phyloP scores from a whole-genome alignment of 2,797 vertebrate genomes.

The Decapterus maruadsi region DNA sequence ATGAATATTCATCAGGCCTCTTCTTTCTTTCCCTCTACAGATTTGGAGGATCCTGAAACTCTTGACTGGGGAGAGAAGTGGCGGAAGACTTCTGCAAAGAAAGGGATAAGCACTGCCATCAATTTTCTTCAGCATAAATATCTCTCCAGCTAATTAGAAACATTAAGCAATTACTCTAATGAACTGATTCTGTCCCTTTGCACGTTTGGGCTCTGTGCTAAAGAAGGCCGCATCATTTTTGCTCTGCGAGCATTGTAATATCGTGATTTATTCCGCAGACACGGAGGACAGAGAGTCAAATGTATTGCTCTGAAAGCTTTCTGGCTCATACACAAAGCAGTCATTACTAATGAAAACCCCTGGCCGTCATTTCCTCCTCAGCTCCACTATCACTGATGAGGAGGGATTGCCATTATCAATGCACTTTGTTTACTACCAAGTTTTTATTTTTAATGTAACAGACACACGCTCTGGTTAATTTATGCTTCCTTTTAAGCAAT shows the following conservation, averaged over 20 bases:
- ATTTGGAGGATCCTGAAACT: constrained; percentile 7
- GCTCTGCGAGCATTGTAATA: constrained; percentile 52
- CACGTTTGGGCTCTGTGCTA: constrained; percentile 44
- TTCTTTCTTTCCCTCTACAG: not conserved
- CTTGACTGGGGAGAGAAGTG: constrained; percentile 4
- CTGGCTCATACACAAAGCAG: constrained; percentile 73
- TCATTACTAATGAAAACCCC: constrained; percentile 73
- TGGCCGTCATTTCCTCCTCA: constrained; percentile 51
- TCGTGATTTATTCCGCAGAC: constrained; percentile 78
- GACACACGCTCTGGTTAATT: rapidly evolving
- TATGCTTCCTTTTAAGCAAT: not conserved
- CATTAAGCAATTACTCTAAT: constrained; percentile 81
- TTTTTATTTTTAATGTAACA: constrained; percentile 9
- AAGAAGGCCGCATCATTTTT: constrained; percentile 63
- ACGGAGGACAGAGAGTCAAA: constrained; percentile 63
- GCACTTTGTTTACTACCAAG: constrained; percentile 24
- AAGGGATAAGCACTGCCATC: constrained; percentile 51
- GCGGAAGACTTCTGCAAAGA: constrained; percentile 39
- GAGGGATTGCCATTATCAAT: constrained; percentile 5
- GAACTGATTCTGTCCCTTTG: constrained; percentile 65
- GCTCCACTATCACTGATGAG: constrained; percentile 37
- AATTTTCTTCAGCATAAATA: constrained; percentile 54
- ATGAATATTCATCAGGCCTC: constrained; percentile 15
- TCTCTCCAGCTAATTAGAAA: constrained; percentile 74
- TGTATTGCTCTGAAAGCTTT: constrained; percentile 77